These are phyloP conservation scores for Alosa alosa DNA, from an alignment of 2,113 vertebrate genomes.

Conservation along the genomic window DNA sequence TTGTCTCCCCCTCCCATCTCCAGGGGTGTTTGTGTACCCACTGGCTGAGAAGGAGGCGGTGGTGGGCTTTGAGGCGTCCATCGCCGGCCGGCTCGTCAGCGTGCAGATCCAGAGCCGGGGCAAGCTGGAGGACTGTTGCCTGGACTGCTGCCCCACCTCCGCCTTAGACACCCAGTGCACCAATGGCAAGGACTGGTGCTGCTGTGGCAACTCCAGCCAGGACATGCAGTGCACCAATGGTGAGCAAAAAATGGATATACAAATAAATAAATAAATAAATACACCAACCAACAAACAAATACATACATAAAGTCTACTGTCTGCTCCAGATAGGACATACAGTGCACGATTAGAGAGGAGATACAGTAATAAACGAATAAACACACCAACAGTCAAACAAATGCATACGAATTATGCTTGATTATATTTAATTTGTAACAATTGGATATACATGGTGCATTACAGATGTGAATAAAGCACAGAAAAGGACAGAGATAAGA, in stretches of 20 bases:
- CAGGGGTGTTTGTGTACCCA: slow-evolving; percentile 93
- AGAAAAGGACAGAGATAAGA: not conserved
- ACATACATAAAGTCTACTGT: too few relatives aligned
- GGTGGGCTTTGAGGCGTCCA: slow-evolving; percentile 81
- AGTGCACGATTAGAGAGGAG: too few relatives aligned
- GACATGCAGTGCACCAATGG: slow-evolving; percentile 79
- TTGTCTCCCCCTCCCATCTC: not conserved
- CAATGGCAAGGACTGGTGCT: slow-evolving; percentile 70
- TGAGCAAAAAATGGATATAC: slow-evolving; percentile 52
- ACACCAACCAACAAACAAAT: not conserved
- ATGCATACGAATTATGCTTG: too few relatives aligned
- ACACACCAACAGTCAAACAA: not conserved
- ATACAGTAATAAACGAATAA: not conserved
- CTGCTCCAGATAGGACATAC: too few relatives aligned
- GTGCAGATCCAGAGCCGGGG: slow-evolving; percentile 84
- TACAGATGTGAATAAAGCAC: not conserved
- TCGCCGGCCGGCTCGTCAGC: slow-evolving; percentile 77
- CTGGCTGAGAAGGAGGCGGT: slow-evolving; percentile 90
- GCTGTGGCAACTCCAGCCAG: slow-evolving; percentile 65
- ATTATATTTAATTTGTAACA: too few relatives aligned
- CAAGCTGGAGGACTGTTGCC: slow-evolving; percentile 80
- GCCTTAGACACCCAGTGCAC: slow-evolving; percentile 68
- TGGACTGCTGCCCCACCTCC: slow-evolving; percentile 69
- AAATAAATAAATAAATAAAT: not conserved
- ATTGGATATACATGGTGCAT: not conserved